Conservation (phyloP, 2,113 vertebrate species). For the Macquaria australasica region DNA sequence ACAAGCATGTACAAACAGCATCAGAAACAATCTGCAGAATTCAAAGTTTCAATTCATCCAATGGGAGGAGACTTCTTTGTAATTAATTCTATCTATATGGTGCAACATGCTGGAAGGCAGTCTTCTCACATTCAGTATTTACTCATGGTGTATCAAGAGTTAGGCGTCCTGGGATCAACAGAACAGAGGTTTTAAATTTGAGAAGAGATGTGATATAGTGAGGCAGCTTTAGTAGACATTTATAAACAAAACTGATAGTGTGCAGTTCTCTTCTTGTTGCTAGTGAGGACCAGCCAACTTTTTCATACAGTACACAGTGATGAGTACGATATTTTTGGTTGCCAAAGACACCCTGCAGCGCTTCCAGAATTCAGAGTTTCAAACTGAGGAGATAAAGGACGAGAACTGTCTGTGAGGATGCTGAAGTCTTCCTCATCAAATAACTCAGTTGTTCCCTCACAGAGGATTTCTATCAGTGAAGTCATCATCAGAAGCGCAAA, state of each 20-base stretch:
- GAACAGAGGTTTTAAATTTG: background rate
- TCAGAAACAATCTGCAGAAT: background rate
- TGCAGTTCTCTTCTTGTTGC: no score
- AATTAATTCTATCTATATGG: background rate
- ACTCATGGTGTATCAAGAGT: background rate
- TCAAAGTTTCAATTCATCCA: background rate
- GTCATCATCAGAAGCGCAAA: constrained; percentile 94
- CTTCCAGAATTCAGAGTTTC: no score
- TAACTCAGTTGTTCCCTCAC: constrained; percentile 45
- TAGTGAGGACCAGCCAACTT: no score
- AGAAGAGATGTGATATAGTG: background rate
- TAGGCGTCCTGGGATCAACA: background rate
- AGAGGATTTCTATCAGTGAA: constrained; percentile 94
- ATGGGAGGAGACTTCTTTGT: background rate
- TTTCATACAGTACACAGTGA: no score
- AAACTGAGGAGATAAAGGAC: no score
- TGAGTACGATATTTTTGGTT: no score
- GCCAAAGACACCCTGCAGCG: no score
- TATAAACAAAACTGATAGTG: background rate
- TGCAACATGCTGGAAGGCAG: background rate
- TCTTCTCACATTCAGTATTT: background rate
- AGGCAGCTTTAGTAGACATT: background rate
- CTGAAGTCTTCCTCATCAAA: background rate
- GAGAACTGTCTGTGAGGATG: background rate
- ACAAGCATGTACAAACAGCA: no score